Base-by-base conservation (phyloP, 2,113 vertebrate species). In the Melanocharis versteri region DNA sequence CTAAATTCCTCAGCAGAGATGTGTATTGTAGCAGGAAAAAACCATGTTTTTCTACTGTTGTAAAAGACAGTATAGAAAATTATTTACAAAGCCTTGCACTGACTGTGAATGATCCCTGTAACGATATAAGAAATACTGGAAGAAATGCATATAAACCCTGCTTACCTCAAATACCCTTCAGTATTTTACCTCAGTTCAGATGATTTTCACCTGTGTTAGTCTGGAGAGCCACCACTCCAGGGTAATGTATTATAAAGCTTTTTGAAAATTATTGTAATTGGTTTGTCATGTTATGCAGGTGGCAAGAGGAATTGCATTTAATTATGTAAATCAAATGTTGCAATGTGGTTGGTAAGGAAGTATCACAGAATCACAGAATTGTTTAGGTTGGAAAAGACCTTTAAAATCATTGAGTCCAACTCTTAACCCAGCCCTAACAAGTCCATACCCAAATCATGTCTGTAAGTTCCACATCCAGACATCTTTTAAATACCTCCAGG, bases 311-410 rank as follows among this genome's bases (percentile, higher is more conserved):
- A 93, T 95, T 94, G 73, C 4, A 50, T 94, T 91, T 93, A 91
- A 89, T 96, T 88, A 70, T 39, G n/a, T 77, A 95, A 95, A 95
- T 91, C 18, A 89, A 80, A 83, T 90, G 39, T 90, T 90, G 27
- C 53, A 88, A 50, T 84, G 72, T 95, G 31, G 30, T 57, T 82
- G 40, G 75, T 80, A 89, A 66, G 77, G 58, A 83, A 80, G 26
- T 50, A n/a, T 42, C 40, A 42, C 16, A 40, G 39, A 53, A 65
- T 51, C 65, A 51, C 7, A 31, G n/a, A 35, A 66, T 35, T 28
- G 10, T 61, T 80, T 68, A 37, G 3, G 4, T 15, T 80, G 60
- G 22, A 61, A 80, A 53, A 61, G 33, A 45, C 57, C 24, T 65
- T 78, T 31, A 35, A 72, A 27, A 21, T 65, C 1, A n/a, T 47